These are phyloP conservation scores for Aselliscus stoliczkanus DNA, from an alignment of 2,797 vertebrate species.

Conservation along the genomic window DNA sequence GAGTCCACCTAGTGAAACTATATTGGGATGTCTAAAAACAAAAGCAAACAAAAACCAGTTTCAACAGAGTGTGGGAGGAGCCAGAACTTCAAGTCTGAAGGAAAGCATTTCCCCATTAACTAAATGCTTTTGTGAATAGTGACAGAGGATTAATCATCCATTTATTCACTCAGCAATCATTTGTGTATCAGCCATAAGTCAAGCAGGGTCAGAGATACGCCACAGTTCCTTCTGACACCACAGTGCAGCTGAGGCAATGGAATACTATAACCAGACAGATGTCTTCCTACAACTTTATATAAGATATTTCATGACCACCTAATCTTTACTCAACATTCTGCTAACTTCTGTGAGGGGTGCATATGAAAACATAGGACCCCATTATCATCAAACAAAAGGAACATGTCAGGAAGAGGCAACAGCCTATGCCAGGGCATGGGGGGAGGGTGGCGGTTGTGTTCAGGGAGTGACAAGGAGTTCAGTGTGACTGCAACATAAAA, in stretches of 20 bases:
- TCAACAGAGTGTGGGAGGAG: not conserved
- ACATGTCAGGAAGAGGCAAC: not conserved
- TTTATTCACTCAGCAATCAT: not conserved
- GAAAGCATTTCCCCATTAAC: not conserved
- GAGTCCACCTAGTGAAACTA: not conserved
- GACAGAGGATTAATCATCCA: not conserved
- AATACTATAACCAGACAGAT: not conserved
- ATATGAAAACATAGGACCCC: conserved; percentile 33
- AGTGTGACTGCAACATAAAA: not conserved
- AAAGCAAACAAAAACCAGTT: not conserved
- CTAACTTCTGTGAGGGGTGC: not conserved
- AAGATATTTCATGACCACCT: not conserved
- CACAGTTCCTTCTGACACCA: not conserved
- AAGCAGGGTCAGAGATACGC: not conserved
- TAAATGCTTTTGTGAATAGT: not conserved
- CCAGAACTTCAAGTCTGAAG: not conserved
- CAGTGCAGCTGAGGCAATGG: not conserved
- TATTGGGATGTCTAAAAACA: not conserved
- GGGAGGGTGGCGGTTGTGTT: not conserved
- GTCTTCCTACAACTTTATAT: conserved; percentile 1
- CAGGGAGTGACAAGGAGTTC: not conserved
- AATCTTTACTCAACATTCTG: not conserved
- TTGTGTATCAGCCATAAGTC: not conserved
- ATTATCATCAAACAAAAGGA: conserved; percentile 10
- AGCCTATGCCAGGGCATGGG: not conserved